Conservation (phyloP, 37 sponge, comb jelly and placozoan genomes). For the Cliona cf. orientalis region DNA sequence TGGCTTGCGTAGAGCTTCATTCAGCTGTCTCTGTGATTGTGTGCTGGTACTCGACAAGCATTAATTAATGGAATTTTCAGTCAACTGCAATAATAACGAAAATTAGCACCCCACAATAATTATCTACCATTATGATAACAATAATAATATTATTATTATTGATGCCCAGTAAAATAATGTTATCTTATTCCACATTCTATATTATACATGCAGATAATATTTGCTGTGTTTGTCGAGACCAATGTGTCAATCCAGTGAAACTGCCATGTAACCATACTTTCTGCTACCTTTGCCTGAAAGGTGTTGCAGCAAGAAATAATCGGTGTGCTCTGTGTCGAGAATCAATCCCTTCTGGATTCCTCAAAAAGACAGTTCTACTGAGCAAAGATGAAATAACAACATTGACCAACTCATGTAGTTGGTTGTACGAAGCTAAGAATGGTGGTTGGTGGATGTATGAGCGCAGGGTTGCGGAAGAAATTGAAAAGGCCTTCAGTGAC, state of each 20-base stretch:
- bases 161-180: too few species aligned
- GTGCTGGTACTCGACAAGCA: too few species aligned
- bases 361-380: conserved; percentile 54
- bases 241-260: conserved; percentile 69
- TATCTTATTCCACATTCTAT: too few species aligned
- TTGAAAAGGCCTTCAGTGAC: conserved; percentile 56
- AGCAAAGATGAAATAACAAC: conserved; percentile 11
- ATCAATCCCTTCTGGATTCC: conserved; percentile 59
- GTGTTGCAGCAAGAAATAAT: conserved; percentile 55
- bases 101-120: too few species aligned
- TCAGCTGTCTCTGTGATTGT: too few species aligned
- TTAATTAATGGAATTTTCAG: too few species aligned
- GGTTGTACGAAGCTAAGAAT: conserved; percentile 85
- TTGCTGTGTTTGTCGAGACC: conserved; percentile 80
- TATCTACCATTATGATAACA: too few species aligned
- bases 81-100: too few species aligned
- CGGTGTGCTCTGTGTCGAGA: conserved; percentile 84
- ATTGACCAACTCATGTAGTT: background rate
- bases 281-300: conserved; percentile 96
- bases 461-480: conserved; percentile 65
- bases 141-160: too few species aligned
- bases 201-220: background rate
- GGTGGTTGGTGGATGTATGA: conserved; percentile 96
- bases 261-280: conserved; percentile 91
- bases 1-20: too few species aligned